These are phyloP conservation scores for Phymastichus coffea DNA, from an alignment of 1,140 invertebrate genomes.

Conservation along the genomic window DNA sequence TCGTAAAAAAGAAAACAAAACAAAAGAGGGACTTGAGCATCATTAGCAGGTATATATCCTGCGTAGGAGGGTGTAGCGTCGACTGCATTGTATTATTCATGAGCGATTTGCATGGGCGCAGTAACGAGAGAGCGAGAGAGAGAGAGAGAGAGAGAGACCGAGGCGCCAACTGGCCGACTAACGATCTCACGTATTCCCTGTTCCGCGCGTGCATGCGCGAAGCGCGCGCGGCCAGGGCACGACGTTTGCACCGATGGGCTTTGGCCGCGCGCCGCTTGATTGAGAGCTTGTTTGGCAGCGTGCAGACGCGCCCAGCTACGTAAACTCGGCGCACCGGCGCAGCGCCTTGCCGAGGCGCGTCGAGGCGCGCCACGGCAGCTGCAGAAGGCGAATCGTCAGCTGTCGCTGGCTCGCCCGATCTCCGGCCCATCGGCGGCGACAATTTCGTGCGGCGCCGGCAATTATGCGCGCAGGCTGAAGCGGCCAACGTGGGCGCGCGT, in stretches of 20 bases:
- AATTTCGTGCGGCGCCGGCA: background rate
- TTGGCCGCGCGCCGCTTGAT: too few relatives aligned
- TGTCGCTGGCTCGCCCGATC: too few relatives aligned
- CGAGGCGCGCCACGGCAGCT: background rate
- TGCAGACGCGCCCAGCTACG: background rate
- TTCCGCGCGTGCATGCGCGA: too few relatives aligned
- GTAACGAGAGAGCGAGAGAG: background rate
- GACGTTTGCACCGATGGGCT: too few relatives aligned
- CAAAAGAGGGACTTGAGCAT: too few relatives aligned
- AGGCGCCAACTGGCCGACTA: slow-evolving; percentile 4
- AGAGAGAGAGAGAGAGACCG: too few relatives aligned
- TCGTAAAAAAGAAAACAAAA: too few relatives aligned
- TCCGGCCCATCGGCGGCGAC: too few relatives aligned
- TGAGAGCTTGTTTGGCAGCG: background rate
- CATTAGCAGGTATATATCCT: slow-evolving; percentile 13
- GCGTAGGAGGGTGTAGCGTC: too few relatives aligned
- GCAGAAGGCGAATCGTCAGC: too few relatives aligned
- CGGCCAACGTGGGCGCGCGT: background rate
- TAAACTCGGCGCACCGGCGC: background rate
- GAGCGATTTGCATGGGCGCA: slow-evolving; percentile 14
- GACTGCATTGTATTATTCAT: slow-evolving; percentile 25
- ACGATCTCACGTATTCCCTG: slow-evolving; percentile 4
- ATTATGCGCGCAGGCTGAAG: background rate
- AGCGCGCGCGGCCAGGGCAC: too few relatives aligned
- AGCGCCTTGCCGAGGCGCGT: background rate